Conservation (phyloP, 2,797 vertebrate species). For the Atherinosoma microstoma region DNA sequence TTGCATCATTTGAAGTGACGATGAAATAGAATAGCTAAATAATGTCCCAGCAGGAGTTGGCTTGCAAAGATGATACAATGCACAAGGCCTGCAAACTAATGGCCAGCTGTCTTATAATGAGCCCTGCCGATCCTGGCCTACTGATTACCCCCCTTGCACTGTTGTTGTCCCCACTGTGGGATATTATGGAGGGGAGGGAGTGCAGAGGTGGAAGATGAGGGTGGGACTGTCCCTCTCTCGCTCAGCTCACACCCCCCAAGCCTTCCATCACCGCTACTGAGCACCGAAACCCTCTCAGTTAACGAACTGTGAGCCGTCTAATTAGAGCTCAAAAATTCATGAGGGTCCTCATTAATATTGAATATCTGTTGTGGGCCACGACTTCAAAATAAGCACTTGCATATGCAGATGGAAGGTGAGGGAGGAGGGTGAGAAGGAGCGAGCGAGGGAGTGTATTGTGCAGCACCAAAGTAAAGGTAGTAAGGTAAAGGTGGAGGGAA, state of each 20-base stretch:
- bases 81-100: slow-evolving; percentile 71
- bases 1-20: slow-evolving; percentile 77
- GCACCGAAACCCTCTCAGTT: slow-evolving; percentile 84
- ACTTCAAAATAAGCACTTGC: slow-evolving; percentile 93
- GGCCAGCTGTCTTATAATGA: slow-evolving; percentile 83
- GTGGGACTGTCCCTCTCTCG: slow-evolving; percentile 70
- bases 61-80: slow-evolving; percentile 73
- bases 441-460: slow-evolving; percentile 41
- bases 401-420: slow-evolving; percentile 93
- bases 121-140: slow-evolving; percentile 64
- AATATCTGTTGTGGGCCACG: slow-evolving; percentile 93
- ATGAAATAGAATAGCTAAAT: slow-evolving; percentile 84
- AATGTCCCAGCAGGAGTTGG: slow-evolving; percentile 79
- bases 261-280: slow-evolving; percentile 67
- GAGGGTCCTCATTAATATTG: slow-evolving; percentile 99
- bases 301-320: slow-evolving; percentile 93
- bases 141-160: slow-evolving; percentile 62
- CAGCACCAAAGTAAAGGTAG: slow-evolving; percentile 60
- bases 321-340: slow-evolving; percentile 99
- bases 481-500: slow-evolving; percentile 67
- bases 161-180: slow-evolving; percentile 46
- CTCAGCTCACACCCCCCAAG: slow-evolving; percentile 45
- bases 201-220: slow-evolving; percentile 56
- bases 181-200: slow-evolving; percentile 48
- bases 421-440: slow-evolving; percentile 60